A percentile compares a stretch with the other conserved stretches of the same genome.
These are phyloP conservation scores for Atherix ibis DNA, from an alignment of 2,888 invertebrate species.

Conservation along the genomic window DNA sequence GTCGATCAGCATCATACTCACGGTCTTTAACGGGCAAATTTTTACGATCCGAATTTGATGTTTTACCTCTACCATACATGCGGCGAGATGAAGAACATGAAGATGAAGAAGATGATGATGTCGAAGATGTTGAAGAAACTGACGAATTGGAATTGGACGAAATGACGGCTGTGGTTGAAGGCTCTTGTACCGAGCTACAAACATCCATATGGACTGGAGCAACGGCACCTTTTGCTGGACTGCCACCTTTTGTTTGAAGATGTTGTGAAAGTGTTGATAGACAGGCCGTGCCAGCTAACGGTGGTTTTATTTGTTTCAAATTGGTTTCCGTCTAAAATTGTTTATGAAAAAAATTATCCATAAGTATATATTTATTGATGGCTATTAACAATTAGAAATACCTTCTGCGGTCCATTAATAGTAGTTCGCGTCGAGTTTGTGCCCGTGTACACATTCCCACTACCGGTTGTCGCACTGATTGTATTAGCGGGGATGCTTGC, in stretches of 20 bases:
- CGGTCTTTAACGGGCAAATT: slow-evolving; percentile 34
- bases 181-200: background rate
- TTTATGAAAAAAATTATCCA: too few species aligned
- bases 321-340: too few species aligned
- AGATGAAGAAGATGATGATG: too few species aligned
- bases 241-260: background rate
- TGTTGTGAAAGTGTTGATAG: background rate
- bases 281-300: background rate
- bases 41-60: slow-evolving; percentile 25
- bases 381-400: too few species aligned
- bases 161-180: slow-evolving; percentile 8
- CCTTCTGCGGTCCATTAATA: too few species aligned
- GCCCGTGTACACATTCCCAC: background rate
- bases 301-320: background rate
- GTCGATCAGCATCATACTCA: slow-evolving; percentile 68
- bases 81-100: slow-evolving; percentile 7
- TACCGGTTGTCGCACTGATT: background rate
- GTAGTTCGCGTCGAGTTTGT: too few species aligned
- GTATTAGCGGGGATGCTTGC: background rate
- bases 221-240: background rate
- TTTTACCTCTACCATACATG: slow-evolving; percentile 16
- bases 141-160: slow-evolving; percentile 3
- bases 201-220: background rate
- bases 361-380: too few species aligned
- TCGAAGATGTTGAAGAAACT: slow-evolving; percentile 5